Conservation (phyloP, 2,797 vertebrate species). For the Paguma larvata region DNA sequence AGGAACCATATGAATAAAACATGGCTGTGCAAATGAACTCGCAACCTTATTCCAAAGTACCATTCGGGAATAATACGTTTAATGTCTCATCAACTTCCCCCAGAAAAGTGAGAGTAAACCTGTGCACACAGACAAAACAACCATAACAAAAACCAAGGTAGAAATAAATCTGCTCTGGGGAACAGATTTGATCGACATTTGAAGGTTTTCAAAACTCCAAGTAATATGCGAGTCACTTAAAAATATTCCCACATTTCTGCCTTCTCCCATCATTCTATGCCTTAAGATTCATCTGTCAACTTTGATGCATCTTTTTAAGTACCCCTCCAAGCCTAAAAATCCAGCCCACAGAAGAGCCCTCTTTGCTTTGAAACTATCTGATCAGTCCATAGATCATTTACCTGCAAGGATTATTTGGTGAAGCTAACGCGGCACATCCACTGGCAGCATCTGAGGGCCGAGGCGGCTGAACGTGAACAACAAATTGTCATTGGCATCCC, state of each 20-base stretch:
- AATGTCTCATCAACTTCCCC: slow-evolving; percentile 82
- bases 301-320: slow-evolving; percentile 94
- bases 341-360: slow-evolving; percentile 91
- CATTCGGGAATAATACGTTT: slow-evolving; percentile 83
- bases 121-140: slow-evolving; percentile 83
- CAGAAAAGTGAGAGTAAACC: slow-evolving; percentile 87
- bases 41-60: slow-evolving; percentile 83
- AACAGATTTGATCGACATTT: slow-evolving; percentile 88
- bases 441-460: slow-evolving; percentile 91
- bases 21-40: slow-evolving; percentile 83
- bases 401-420: slow-evolving; percentile 94
- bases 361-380: slow-evolving; percentile 92
- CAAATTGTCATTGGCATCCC: slow-evolving; percentile 98
- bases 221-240: slow-evolving; percentile 90
- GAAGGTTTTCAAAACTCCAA: slow-evolving; percentile 90
- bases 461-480: slow-evolving; percentile 93
- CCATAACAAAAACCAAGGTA: slow-evolving; percentile 80
- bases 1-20: slow-evolving; percentile 84
- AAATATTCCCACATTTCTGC: slow-evolving; percentile 93
- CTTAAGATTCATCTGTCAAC: slow-evolving; percentile 95
- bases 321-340: slow-evolving; percentile 92
- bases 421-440: slow-evolving; percentile 91
- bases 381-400: slow-evolving; percentile 96
- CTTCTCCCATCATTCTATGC: slow-evolving; percentile 91
- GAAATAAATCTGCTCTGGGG: slow-evolving; percentile 86